Evolutionary conservation across 2,797 vertebrate species (phyloP).

Genomic region (Peromyscus nudipes): DNA sequence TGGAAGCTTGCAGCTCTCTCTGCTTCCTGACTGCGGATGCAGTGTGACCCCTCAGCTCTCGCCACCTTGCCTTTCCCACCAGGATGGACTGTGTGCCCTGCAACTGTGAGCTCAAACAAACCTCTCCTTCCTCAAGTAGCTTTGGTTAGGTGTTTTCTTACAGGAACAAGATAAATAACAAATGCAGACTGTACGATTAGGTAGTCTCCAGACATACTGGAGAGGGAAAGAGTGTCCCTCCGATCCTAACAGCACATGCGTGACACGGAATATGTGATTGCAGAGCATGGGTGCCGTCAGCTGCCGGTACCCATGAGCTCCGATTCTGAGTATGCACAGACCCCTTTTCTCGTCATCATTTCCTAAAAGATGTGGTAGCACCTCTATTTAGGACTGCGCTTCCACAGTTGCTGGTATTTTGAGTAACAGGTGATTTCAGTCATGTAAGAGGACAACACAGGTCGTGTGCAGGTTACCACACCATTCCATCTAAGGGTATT

Average conservation of each 20-base stretch:
- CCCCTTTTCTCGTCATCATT: background rate
- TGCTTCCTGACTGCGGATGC: background rate
- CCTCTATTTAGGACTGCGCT: rapidly evolving
- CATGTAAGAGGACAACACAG: background rate
- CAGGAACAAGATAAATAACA: background rate
- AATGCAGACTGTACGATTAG: background rate
- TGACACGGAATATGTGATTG: background rate
- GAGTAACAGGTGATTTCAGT: background rate
- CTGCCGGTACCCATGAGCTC: background rate
- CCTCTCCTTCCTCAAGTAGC: background rate
- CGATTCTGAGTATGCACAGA: background rate
- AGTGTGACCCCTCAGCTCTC: background rate
- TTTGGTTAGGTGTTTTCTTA: background rate
- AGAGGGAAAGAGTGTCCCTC: too few relatives aligned
- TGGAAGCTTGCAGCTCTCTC: background rate
- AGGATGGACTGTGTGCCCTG: background rate
- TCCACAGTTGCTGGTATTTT: background rate
- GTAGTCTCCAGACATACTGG: too few relatives aligned
- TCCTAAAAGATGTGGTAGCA: background rate
- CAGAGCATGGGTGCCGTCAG: background rate
- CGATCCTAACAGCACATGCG: background rate
- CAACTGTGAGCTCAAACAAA: background rate
- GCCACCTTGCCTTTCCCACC: background rate
- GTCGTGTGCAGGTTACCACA: background rate
- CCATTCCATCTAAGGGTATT: too few relatives aligned